Percentiles rank a stretch among this genome's conserved stretches.
Evolutionary conservation across 2,797 vertebrate species (phyloP).

Genomic region (Acanthornis magna): DNA sequence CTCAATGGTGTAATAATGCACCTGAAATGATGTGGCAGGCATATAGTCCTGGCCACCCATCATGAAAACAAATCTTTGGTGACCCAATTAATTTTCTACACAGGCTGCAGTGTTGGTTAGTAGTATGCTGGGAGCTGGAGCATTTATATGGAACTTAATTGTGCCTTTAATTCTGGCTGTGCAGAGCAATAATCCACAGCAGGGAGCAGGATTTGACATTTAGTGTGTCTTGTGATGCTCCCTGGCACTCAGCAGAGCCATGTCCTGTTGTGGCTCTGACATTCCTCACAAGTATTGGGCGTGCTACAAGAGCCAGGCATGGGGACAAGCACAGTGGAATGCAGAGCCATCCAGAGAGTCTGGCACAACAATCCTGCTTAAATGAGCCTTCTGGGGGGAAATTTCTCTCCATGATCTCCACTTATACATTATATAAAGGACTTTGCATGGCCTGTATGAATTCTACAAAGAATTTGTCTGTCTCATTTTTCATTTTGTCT

Average conservation of each 20-base stretch:
- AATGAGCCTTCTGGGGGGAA: not conserved
- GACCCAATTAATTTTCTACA: not conserved
- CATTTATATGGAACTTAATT: not conserved
- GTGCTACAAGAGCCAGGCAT: not conserved
- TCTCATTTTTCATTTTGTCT: not conserved
- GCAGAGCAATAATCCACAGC: not conserved
- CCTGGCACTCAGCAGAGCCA: not conserved
- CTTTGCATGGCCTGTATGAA: not conserved
- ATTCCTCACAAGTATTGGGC: not conserved
- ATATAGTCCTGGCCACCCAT: not conserved
- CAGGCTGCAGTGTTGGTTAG: not conserved
- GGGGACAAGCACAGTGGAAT: not conserved
- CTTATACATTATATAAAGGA: not conserved
- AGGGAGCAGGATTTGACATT: not conserved
- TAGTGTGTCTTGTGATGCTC: not conserved
- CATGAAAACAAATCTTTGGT: not conserved
- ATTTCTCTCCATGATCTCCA: not conserved
- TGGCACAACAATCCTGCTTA: not conserved
- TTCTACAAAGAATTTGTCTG: not conserved
- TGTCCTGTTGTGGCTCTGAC: not conserved
- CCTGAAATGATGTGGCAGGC: not conserved
- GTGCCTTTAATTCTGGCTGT: not conserved
- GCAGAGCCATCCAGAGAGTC: not conserved
- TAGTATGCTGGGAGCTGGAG: not conserved
- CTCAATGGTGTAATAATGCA: not conserved